Evolutionary conservation across 2,113 vertebrate species (phyloP).

Genomic region (Coregonus clupeaformis): DNA sequence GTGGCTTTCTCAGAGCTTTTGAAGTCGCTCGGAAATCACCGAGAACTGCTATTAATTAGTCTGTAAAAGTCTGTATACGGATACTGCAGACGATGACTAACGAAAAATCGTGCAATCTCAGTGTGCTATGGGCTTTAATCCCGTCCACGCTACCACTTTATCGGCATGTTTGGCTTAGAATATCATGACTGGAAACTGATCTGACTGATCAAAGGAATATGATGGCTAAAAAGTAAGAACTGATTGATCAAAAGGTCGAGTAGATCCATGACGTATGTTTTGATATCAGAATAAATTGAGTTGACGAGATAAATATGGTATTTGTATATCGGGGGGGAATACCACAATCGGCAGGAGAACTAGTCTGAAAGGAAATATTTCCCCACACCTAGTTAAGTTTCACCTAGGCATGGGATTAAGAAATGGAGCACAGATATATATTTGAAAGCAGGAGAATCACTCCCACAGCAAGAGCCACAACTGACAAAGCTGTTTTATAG

Average conservation of each 20-base stretch:
- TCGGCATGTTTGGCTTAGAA: slow-evolving; percentile 33
- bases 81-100: slow-evolving; percentile 68
- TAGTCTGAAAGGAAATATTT: slow-evolving; percentile 2
- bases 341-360: not conserved
- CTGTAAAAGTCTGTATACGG: slow-evolving; percentile 64
- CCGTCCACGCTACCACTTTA: slow-evolving; percentile 41
- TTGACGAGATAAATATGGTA: not conserved
- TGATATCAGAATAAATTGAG: slow-evolving; percentile 10
- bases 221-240: not conserved
- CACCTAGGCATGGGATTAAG: slow-evolving; percentile 4
- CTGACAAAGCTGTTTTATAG: not conserved
- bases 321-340: not conserved
- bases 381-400: not conserved
- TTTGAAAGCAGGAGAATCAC: not conserved
- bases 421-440: not conserved
- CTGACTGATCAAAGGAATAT: slow-evolving; percentile 42
- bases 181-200: slow-evolving; percentile 39
- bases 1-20: slow-evolving; percentile 66
- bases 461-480: not conserved
- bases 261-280: slow-evolving; percentile 45
- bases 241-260: not conserved
- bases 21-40: slow-evolving; percentile 69
- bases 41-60: slow-evolving; percentile 74
- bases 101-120: slow-evolving; percentile 53
- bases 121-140: slow-evolving; percentile 59